Percentiles rank a stretch among this genome's conserved stretches.
phyloP scores from a whole-genome alignment of 2,113 vertebrate species.

The Epinephelus lanceolatus region DNA sequence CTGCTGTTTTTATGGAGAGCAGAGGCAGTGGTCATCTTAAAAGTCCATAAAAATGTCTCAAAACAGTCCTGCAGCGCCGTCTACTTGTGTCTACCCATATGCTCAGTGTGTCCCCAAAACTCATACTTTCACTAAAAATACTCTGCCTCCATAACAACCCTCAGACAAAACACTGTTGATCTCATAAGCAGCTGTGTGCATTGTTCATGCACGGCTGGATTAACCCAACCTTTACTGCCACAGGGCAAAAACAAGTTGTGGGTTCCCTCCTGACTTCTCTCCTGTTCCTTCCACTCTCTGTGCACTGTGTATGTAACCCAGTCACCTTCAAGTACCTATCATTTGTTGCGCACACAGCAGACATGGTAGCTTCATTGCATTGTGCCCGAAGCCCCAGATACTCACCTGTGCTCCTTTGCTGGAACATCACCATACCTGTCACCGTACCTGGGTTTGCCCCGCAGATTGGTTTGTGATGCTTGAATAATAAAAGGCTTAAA shows the following conservation, averaged over 20 bases:
- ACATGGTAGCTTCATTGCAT: neutral
- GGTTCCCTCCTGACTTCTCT: neutral
- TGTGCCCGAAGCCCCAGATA: neutral
- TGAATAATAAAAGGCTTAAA: neutral
- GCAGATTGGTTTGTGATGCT: neutral
- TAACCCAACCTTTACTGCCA: neutral
- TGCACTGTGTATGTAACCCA: neutral
- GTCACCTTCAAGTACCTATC: conserved; percentile 16
- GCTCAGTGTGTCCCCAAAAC: neutral
- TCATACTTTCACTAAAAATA: too few relatives aligned
- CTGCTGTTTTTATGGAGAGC: conserved; percentile 6
- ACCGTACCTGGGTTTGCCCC: neutral
- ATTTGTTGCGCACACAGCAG: conserved; percentile 1
- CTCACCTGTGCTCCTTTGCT: neutral
- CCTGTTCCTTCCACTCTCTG: neutral
- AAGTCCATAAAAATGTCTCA: neutral
- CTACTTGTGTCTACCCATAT: neutral
- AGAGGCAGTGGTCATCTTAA: conserved; percentile 1
- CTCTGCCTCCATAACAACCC: too few relatives aligned
- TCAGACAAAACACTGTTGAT: too few relatives aligned
- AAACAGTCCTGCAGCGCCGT: neutral
- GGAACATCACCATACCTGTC: neutral
- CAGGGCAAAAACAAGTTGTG: neutral
- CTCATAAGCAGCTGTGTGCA: too few relatives aligned
- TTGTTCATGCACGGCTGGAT: neutral